Evolutionary conservation across 2,888 invertebrate species (phyloP).

Genomic region (Itoplectis maculator): DNA sequence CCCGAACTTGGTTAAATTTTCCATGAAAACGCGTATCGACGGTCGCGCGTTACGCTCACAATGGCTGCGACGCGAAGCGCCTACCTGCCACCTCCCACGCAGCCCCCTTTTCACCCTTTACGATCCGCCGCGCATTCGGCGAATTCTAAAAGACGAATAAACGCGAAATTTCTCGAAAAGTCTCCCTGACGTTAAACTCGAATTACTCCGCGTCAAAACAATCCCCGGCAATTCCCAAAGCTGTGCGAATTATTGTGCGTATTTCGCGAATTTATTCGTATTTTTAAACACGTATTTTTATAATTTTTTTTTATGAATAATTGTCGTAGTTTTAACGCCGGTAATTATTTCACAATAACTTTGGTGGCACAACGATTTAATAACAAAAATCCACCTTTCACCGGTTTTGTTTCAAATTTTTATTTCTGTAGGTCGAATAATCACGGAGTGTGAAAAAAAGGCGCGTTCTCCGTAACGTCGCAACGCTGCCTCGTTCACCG

Average conservation of each 20-base stretch:
- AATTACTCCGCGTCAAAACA: background rate
- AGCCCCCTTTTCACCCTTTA: background rate
- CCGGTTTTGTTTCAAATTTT: too few relatives aligned
- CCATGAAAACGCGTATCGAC: constrained; percentile 62
- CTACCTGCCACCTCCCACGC: too few relatives aligned
- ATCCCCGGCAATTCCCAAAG: background rate
- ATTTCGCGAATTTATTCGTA: background rate
- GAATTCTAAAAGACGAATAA: background rate
- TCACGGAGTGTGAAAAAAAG: background rate
- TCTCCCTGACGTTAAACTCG: background rate
- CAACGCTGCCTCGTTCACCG: background rate
- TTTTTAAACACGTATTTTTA: background rate
- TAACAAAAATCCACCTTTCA: too few relatives aligned
- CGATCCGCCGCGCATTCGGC: background rate
- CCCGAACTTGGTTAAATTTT: constrained; percentile 67
- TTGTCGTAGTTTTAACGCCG: too few relatives aligned
- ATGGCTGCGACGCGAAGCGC: background rate
- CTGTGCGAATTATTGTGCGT: background rate
- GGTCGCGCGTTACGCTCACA: background rate
- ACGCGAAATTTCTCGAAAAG: too few relatives aligned
- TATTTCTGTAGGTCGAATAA: background rate
- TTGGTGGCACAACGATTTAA: too few relatives aligned
- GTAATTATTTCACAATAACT: too few relatives aligned
- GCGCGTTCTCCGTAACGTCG: too few relatives aligned
- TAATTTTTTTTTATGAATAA: too few relatives aligned